A percentile compares a stretch with the other conserved stretches of the same genome.
Evolutionary conservation across 2,113 vertebrate genomes (phyloP).

Genomic region (Coryphaenoides rupestris): DNA sequence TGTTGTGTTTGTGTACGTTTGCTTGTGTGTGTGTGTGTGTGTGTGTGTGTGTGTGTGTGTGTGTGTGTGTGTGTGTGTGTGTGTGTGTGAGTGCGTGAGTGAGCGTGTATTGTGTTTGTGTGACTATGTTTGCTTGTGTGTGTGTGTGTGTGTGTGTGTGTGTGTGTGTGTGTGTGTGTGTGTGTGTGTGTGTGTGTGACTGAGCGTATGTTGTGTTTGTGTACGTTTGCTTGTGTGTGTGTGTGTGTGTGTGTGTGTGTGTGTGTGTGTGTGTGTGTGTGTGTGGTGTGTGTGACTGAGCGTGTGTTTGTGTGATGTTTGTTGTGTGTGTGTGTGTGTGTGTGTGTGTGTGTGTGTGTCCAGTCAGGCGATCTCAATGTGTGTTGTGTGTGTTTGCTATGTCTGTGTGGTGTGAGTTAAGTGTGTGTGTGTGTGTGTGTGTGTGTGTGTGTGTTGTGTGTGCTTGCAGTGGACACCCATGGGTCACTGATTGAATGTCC

Average conservation of each 20-base stretch:
- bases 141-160: not conserved
- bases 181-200: no score
- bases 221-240: no score
- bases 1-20: not conserved
- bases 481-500: slow-evolving; percentile 48
- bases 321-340: slow-evolving; percentile 8
- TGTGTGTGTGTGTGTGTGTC: not conserved
- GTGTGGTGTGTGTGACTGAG: slow-evolving; percentile 4
- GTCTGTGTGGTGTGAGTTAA: slow-evolving; percentile 12
- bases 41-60: slow-evolving; percentile 13
- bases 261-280: no score
- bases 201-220: no score
- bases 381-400: slow-evolving; percentile 24
- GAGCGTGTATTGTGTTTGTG: no score
- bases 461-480: slow-evolving; percentile 31
- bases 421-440: slow-evolving; percentile 24
- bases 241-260: no score
- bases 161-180: slow-evolving; percentile 9
- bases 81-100: slow-evolving; percentile 32
- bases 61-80: slow-evolving; percentile 15
- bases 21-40: not conserved
- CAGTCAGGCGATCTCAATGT: no score
- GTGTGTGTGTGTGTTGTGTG: slow-evolving; percentile 28
- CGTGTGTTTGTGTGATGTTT: no score
- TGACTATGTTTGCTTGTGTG: slow-evolving; percentile 7